Evolutionary conservation across 2,888 invertebrate genomes (phyloP).

Genomic region (Sinhomidia bicolor): DNA sequence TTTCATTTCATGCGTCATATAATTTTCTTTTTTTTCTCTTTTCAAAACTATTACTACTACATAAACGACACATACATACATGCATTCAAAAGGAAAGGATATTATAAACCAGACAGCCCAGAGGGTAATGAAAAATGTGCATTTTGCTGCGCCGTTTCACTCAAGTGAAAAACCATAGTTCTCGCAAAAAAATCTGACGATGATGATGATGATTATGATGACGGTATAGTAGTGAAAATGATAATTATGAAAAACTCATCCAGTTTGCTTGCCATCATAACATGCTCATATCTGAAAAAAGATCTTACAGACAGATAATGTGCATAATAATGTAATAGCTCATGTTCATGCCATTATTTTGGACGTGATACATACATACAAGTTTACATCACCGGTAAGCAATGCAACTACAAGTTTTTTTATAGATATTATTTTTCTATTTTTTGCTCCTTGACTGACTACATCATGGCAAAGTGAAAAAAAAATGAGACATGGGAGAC

Average conservation of each 20-base stretch:
- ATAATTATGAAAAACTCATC: conserved; percentile 40
- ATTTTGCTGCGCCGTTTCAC: conserved; percentile 44
- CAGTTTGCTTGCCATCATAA: neutral
- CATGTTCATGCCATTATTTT: neutral
- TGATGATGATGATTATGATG: no score
- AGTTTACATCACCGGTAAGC: neutral
- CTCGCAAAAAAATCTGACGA: no score
- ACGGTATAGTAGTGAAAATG: conserved; percentile 16
- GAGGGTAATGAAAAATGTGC: conserved; percentile 52
- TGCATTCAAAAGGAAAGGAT: no score
- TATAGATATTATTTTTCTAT: no score
- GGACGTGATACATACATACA: neutral
- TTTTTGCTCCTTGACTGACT: no score
- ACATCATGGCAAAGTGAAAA: neutral
- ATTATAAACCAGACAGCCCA: conserved; percentile 2
- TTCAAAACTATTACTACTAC: neutral
- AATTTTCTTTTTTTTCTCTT: conserved; percentile 28
- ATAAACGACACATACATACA: neutral
- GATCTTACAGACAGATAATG: conserved; percentile 48
- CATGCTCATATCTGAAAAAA: neutral
- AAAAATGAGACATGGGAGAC: neutral
- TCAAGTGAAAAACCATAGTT: conserved; percentile 63
- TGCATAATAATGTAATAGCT: conserved; percentile 51
- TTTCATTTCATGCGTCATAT: conserved; percentile 62
- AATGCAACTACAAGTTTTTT: neutral